A percentile compares a stretch with the other conserved stretches of the same genome.
Conservation (phyloP, 2,888 invertebrate genomes). For the Drosophila borborema region DNA sequence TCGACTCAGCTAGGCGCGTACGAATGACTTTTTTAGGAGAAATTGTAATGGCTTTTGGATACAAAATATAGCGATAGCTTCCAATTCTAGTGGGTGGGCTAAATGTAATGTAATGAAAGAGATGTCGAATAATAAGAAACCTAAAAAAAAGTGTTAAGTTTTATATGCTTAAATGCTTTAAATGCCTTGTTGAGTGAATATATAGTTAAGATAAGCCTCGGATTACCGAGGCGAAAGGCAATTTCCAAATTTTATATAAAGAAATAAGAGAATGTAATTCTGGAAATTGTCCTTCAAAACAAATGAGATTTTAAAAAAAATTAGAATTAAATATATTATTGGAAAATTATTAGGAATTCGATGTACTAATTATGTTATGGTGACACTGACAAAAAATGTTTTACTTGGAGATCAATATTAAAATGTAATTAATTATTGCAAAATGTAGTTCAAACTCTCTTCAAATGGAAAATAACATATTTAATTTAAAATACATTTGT, state of each 20-base stretch:
- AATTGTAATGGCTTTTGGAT: constrained; percentile 27
- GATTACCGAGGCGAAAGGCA: constrained; percentile 47
- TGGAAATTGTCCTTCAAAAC: constrained; percentile 18
- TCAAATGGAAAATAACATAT: constrained; percentile 40
- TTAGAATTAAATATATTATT: constrained; percentile 1
- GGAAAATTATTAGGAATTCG: constrained; percentile 3
- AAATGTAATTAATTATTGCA: constrained; percentile 39
- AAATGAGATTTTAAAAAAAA: background rate
- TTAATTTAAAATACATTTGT: constrained; percentile 37
- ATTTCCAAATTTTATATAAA: constrained; percentile 25
- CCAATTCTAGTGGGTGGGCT: constrained; percentile 34
- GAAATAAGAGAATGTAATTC: background rate
- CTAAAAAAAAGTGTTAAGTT: constrained; percentile 26
- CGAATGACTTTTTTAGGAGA: constrained; percentile 23
- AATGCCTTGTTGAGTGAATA: constrained; percentile 26
- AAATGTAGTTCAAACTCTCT: constrained; percentile 45
- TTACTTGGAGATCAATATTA: constrained; percentile 33
- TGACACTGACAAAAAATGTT: constrained; percentile 54
- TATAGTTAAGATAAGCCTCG: constrained; percentile 42
- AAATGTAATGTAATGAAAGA: constrained; percentile 56
- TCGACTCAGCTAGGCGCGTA: constrained; percentile 32
- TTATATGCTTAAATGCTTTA: constrained; percentile 18
- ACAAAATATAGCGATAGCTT: constrained; percentile 27
- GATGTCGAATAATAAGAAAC: constrained; percentile 42
- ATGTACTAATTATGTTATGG: constrained; percentile 41